Evolutionary conservation across 1,140 invertebrate species (phyloP).

Genomic region (Capitella teleta): DNA sequence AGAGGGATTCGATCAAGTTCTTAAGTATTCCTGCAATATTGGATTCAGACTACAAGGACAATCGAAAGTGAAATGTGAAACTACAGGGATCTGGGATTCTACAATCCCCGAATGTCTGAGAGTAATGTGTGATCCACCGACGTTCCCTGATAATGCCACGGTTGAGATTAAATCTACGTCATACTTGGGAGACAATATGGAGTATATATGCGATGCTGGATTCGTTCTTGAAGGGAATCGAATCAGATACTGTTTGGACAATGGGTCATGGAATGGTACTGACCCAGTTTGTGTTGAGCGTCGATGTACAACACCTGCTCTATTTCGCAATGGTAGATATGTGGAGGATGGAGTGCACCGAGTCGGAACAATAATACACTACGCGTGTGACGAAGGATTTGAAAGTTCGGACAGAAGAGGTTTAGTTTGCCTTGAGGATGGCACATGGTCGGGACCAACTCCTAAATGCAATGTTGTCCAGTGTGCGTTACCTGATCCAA

Average conservation of each 20-base stretch:
- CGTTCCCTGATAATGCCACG: slow-evolving; percentile 21
- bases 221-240: slow-evolving; percentile 31
- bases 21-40: slow-evolving; percentile 45
- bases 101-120: slow-evolving; percentile 30
- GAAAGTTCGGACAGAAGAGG: too few relatives aligned
- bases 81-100: slow-evolving; percentile 36
- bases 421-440: too few relatives aligned
- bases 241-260: slow-evolving; percentile 43
- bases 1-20: too few relatives aligned
- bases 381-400: too few relatives aligned
- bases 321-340: too few relatives aligned
- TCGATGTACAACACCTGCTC: too few relatives aligned
- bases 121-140: slow-evolving; percentile 19
- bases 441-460: slow-evolving; percentile 34
- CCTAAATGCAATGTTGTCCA: slow-evolving; percentile 12
- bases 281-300: too few relatives aligned
- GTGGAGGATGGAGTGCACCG: too few relatives aligned
- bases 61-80: slow-evolving; percentile 27
- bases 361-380: too few relatives aligned
- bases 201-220: slow-evolving; percentile 28
- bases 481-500: slow-evolving; percentile 15
- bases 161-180: slow-evolving; percentile 5
- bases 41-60: slow-evolving; percentile 37
- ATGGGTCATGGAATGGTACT: too few relatives aligned
- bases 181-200: slow-evolving; percentile 18